A percentile compares a stretch with the other conserved stretches of the same genome.
These are phyloP conservation scores for Euphydryas editha DNA, from an alignment of 2,888 invertebrate genomes.

Conservation along the genomic window DNA sequence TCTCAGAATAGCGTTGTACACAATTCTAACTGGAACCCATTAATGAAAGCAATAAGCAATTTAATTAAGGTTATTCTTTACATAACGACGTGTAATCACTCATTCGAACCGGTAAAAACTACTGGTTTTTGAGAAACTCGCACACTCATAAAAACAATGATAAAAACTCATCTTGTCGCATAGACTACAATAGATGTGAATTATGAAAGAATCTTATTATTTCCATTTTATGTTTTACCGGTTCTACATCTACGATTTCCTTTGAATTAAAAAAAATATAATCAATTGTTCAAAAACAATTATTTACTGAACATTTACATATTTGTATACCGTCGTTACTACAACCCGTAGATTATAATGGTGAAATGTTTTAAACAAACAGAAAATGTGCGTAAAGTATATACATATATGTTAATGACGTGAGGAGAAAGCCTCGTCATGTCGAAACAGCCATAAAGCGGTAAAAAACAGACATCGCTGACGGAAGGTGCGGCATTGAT, in stretches of 20 bases:
- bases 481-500: conserved; percentile 53
- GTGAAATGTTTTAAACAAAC: conserved; percentile 78
- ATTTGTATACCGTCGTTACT: conserved; percentile 7
- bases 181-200: neutral
- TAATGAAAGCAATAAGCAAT: conserved; percentile 14
- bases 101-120: conserved; percentile 14
- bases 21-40: neutral
- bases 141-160: neutral
- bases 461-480: conserved; percentile 58
- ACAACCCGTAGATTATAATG: conserved; percentile 43
- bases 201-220: neutral
- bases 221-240: neutral
- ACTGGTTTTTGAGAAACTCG: conserved; percentile 13
- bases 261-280: no score
- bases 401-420: conserved; percentile 65
- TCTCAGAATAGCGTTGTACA: neutral
- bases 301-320: neutral
- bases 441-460: conserved; percentile 69
- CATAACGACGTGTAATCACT: conserved; percentile 18
- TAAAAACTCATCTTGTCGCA: neutral
- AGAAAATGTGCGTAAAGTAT: conserved; percentile 63
- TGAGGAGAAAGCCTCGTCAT: conserved; percentile 73
- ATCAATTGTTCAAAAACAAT: neutral
- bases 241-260: no score
- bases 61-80: conserved; percentile 18